Conservation (phyloP, 2,113 vertebrate genomes). For the Sturnira hondurensis region DNA sequence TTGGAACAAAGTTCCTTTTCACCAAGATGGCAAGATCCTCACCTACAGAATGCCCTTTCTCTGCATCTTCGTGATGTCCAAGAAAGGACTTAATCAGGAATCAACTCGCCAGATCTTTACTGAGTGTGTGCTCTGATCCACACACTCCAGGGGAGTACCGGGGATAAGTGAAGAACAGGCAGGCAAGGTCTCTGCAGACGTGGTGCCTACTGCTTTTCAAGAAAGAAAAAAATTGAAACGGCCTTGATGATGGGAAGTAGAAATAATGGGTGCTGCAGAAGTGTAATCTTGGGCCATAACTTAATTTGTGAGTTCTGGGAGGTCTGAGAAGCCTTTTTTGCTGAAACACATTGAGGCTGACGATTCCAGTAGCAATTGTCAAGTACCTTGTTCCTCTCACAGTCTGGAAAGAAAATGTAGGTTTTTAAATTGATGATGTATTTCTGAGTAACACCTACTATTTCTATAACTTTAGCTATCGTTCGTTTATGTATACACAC, state of each 20-base stretch:
- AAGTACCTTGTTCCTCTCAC: neutral
- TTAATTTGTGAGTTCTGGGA: neutral
- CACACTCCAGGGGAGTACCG: rapidly evolving
- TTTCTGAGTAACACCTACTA: neutral
- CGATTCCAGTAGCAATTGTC: neutral
- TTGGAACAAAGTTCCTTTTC: neutral
- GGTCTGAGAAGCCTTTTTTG: neutral
- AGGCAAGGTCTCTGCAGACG: neutral
- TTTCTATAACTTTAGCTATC: neutral
- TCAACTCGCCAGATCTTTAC: neutral
- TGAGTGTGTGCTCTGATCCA: neutral
- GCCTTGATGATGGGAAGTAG: neutral
- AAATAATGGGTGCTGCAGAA: neutral
- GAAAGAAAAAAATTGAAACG: neutral
- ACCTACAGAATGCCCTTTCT: neutral
- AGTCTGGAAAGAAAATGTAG: neutral
- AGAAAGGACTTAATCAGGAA: neutral
- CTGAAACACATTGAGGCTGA: neutral
- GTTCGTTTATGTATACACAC: neutral
- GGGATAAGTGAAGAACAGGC: neutral
- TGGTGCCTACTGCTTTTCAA: neutral
- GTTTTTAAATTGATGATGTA: neutral
- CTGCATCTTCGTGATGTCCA: neutral
- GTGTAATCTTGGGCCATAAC: neutral
- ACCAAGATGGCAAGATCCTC: neutral